Conservation (phyloP, 2,797 vertebrate species). For the Todus mexicanus region DNA sequence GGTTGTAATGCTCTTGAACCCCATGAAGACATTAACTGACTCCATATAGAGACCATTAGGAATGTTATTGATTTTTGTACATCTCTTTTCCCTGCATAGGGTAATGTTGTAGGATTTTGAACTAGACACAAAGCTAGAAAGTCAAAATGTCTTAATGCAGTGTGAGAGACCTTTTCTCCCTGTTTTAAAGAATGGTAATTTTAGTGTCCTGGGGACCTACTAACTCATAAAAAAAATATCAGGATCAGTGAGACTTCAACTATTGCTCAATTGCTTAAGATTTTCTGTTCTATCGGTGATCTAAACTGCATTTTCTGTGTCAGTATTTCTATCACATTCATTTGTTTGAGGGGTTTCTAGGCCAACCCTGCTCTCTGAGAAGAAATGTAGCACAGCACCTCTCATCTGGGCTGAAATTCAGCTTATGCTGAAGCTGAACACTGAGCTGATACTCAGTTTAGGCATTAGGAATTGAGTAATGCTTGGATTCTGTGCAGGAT, state of each 20-base stretch:
- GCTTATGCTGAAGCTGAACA: not conserved
- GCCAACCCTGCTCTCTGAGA: not conserved
- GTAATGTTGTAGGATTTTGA: not conserved
- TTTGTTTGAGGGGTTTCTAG: not conserved
- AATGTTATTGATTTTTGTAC: not conserved
- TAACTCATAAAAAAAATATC: not conserved
- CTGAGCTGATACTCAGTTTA: not conserved
- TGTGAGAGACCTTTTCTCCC: not conserved
- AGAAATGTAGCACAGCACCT: not conserved
- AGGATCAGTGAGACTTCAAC: not conserved
- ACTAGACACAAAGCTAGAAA: not conserved
- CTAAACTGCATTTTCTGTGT: not conserved
- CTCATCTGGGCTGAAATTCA: not conserved
- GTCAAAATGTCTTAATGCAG: not conserved
- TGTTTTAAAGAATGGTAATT: not conserved
- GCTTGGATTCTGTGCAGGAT: not conserved
- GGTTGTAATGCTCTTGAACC: not conserved
- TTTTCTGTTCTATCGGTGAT: not conserved
- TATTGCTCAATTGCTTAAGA: not conserved
- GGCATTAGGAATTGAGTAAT: not conserved
- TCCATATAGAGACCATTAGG: not conserved
- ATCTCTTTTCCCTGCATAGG: not conserved
- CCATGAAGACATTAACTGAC: not conserved
- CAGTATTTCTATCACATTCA: not conserved
- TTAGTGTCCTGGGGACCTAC: not conserved